A percentile compares a stretch with the other conserved stretches of the same genome.
phyloP scores from a whole-genome alignment of 2,113 vertebrate species.

The Eublepharis macularius region DNA sequence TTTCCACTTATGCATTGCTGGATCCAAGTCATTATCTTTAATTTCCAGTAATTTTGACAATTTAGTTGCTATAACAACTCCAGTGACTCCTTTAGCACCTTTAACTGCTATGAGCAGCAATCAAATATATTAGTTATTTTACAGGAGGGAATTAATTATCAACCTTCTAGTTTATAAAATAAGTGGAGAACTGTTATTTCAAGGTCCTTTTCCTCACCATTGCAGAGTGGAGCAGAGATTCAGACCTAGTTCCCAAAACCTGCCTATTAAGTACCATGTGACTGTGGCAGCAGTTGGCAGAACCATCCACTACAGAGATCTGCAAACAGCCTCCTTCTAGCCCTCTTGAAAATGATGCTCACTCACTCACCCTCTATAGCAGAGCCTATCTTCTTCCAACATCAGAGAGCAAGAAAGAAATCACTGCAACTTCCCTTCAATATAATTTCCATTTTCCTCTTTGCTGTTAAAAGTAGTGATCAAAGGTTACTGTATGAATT shows the following conservation, averaged over 20 bases:
- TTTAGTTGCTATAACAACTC: constrained; percentile 7
- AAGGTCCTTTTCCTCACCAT: background rate
- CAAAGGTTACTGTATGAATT: no score
- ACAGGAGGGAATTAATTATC: background rate
- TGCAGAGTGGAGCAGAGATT: background rate
- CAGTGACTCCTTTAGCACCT: background rate
- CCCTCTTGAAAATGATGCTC: background rate
- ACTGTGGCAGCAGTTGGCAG: background rate
- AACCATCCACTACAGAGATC: background rate
- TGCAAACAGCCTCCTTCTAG: background rate
- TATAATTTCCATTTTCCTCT: background rate
- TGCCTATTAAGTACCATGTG: background rate
- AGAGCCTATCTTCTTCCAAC: background rate
- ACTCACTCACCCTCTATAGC: background rate
- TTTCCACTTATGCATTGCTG: no score
- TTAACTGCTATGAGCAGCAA: constrained; percentile 3
- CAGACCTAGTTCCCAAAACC: background rate
- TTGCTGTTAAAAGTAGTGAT: background rate
- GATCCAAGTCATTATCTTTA: background rate
- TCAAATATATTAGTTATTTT: background rate
- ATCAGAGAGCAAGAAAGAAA: background rate
- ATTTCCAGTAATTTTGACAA: background rate
- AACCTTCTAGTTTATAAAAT: background rate
- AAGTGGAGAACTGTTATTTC: background rate
- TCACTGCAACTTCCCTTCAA: background rate